These are phyloP conservation scores for Pogonocichla stellata DNA, from an alignment of 2,113 vertebrate genomes.

Conservation along the genomic window DNA sequence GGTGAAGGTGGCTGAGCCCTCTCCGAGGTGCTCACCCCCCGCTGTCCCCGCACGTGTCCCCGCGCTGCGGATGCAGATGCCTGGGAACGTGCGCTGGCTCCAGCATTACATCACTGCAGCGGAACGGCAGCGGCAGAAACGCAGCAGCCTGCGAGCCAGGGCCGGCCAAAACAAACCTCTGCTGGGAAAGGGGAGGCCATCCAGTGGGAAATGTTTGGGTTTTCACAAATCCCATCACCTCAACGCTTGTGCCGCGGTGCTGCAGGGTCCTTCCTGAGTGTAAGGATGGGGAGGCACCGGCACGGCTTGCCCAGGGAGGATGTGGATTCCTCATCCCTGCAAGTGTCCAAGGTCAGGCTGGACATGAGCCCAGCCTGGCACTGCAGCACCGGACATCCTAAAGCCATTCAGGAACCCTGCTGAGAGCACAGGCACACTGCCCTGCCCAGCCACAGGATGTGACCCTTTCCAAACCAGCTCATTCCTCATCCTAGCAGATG, in stretches of 20 bases:
- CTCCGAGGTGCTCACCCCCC: neutral
- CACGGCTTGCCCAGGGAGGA: neutral
- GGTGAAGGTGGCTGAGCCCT: neutral
- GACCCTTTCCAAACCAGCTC: neutral
- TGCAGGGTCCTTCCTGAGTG: neutral
- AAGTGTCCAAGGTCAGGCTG: neutral
- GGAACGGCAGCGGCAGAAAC: neutral
- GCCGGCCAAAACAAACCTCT: neutral
- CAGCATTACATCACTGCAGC: neutral
- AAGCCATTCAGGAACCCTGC: neutral
- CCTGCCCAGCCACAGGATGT: neutral
- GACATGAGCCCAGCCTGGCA: neutral
- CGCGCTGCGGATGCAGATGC: neutral
- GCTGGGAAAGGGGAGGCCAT: neutral
- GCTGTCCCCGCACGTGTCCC: neutral
- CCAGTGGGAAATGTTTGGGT: rapidly evolving
- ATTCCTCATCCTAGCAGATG: neutral
- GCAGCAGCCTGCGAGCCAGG: neutral
- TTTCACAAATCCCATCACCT: neutral
- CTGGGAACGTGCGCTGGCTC: neutral
- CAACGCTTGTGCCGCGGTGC: rapidly evolving
- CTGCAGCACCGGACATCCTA: rapidly evolving
- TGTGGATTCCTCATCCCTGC: neutral
- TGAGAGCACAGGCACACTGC: neutral
- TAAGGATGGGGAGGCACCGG: neutral